Percentiles rank a stretch among this genome's conserved stretches.
These are phyloP conservation scores for Ectemnius continuus DNA, from an alignment of 2,888 invertebrate genomes.

Conservation along the genomic window DNA sequence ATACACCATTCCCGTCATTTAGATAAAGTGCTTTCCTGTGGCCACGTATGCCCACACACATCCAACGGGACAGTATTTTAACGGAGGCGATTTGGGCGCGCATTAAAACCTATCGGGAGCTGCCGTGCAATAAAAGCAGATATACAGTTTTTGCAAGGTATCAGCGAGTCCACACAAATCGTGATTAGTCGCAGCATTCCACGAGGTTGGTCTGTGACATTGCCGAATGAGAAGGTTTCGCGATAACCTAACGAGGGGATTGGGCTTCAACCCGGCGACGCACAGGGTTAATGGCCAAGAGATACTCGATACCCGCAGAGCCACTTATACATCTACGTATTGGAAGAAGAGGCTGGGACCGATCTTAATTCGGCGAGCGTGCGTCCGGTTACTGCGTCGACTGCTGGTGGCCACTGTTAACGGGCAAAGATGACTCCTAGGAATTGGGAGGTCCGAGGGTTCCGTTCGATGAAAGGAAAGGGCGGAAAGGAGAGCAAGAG, in stretches of 20 bases:
- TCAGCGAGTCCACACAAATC: slow-evolving; percentile 29
- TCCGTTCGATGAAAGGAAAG: slow-evolving; percentile 2
- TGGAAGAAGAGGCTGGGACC: slow-evolving; percentile 11
- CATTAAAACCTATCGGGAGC: slow-evolving; percentile 44
- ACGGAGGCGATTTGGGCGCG: neutral
- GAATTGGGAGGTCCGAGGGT: slow-evolving; percentile 4
- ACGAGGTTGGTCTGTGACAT: slow-evolving; percentile 22
- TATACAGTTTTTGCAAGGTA: slow-evolving; percentile 27
- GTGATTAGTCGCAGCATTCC: slow-evolving; percentile 44
- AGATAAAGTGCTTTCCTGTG: too few relatives aligned
- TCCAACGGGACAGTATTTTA: too few relatives aligned
- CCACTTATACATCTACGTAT: neutral
- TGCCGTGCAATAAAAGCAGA: slow-evolving; percentile 28
- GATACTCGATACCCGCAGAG: neutral
- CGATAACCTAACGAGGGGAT: slow-evolving; percentile 59
- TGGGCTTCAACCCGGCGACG: slow-evolving; percentile 38
- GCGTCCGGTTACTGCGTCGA: slow-evolving; percentile 22
- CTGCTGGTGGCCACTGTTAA: neutral
- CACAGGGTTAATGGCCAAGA: slow-evolving; percentile 41
- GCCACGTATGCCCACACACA: too few relatives aligned
- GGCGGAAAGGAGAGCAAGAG: neutral
- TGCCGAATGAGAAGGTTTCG: slow-evolving; percentile 27
- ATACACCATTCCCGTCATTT: too few relatives aligned
- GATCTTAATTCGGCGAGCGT: slow-evolving; percentile 49
- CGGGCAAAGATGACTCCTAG: slow-evolving; percentile 40